phyloP scores from a whole-genome alignment of 2,888 invertebrate species.

The Mystacides longicornis region DNA sequence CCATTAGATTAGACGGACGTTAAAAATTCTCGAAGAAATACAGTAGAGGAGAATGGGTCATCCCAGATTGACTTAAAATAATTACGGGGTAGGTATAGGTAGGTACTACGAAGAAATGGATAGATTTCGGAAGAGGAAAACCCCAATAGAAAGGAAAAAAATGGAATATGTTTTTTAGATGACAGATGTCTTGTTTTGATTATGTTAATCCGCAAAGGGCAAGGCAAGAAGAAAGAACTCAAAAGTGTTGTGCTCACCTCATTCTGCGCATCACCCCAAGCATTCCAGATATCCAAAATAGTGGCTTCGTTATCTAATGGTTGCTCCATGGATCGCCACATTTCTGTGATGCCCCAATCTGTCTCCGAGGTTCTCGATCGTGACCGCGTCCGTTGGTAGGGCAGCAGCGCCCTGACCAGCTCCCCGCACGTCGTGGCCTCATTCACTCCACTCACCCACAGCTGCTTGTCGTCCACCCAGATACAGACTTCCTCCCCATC shows the following conservation, averaged over 20 bases:
- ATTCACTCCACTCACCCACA: constrained; percentile 74
- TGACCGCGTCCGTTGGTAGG: constrained; percentile 37
- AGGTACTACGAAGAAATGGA: no score
- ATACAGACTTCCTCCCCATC: constrained; percentile 55
- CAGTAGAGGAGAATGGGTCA: no score
- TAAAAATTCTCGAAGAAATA: no score
- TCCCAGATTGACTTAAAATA: no score
- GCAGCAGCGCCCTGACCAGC: constrained; percentile 64
- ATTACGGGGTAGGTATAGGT: no score
- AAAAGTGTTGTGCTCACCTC: constrained; percentile 52
- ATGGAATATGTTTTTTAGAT: no score
- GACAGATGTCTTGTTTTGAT: no score
- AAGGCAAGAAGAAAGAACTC: no score
- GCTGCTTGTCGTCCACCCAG: constrained; percentile 66
- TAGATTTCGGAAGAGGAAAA: no score
- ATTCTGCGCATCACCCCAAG: constrained; percentile 67
- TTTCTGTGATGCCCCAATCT: constrained; percentile 64
- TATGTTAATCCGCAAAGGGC: no score
- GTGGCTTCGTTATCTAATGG: constrained; percentile 62
- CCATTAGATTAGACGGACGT: no score
- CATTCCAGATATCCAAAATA: constrained; percentile 70
- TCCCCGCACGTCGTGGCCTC: constrained; percentile 72
- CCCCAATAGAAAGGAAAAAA: no score
- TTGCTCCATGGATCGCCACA: constrained; percentile 72
- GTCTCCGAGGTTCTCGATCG: constrained; percentile 9